Percentiles rank a stretch among this genome's conserved stretches.
These are phyloP conservation scores for Coracopsis vasa DNA, from an alignment of 2,113 vertebrate genomes.

Conservation along the genomic window DNA sequence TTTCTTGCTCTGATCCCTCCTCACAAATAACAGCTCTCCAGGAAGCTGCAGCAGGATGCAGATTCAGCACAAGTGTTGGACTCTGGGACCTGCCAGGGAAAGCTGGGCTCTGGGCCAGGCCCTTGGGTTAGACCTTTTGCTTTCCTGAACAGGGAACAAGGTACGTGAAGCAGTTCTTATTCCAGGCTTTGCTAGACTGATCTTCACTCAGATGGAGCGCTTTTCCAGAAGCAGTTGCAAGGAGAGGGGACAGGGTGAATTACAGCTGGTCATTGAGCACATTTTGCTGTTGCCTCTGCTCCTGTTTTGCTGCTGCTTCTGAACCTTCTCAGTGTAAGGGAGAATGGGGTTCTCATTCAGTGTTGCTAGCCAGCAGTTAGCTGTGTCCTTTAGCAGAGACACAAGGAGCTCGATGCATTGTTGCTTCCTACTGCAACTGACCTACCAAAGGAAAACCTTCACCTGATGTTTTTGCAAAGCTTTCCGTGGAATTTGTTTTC, in stretches of 20 bases:
- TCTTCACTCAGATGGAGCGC: neutral
- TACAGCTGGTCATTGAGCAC: fast-evolving
- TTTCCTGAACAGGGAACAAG: neutral
- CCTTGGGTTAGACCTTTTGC: neutral
- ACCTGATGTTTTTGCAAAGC: neutral
- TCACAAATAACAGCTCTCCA: neutral
- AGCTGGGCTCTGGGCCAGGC: neutral
- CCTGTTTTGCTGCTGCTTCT: neutral
- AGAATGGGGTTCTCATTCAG: neutral
- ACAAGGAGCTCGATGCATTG: neutral
- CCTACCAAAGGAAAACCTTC: neutral
- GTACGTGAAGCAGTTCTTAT: neutral
- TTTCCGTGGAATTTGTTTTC: neutral
- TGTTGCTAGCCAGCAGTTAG: neutral
- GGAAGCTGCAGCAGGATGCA: neutral
- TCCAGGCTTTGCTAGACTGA: neutral
- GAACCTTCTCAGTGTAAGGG: neutral
- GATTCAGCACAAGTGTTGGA: neutral
- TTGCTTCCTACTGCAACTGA: neutral
- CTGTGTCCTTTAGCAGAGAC: neutral
- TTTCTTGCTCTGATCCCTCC: neutral
- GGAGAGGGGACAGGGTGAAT: neutral
- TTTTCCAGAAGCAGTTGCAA: neutral
- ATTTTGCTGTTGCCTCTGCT: neutral
- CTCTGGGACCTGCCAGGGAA: neutral